Evolutionary conservation across 1,140 invertebrate genomes (phyloP).

Genomic region (Neotoxoptera formosana): DNA sequence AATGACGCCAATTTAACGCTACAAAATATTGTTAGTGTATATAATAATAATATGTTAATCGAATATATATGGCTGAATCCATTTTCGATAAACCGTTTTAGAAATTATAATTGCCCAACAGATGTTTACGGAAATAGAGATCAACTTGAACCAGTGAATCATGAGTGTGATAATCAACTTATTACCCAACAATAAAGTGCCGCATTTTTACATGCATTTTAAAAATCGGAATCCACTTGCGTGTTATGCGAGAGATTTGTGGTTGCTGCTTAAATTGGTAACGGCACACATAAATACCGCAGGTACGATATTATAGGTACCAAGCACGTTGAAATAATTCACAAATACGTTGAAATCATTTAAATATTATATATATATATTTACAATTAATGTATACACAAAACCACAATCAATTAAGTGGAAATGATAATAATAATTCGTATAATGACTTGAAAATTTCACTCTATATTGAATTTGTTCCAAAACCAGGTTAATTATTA

Average conservation of each 20-base stretch:
- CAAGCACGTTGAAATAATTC: background rate
- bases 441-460: background rate
- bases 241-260: background rate
- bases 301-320: background rate
- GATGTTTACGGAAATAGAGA: slow-evolving; percentile 4
- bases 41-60: slow-evolving; percentile 11
- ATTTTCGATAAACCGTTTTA: slow-evolving; percentile 25
- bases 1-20: background rate
- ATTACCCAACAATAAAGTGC: background rate
- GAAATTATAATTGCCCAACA: background rate
- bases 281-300: background rate
- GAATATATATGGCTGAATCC: background rate
- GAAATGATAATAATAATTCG: background rate
- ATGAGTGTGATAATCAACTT: background rate
- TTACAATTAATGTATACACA: background rate
- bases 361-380: background rate
- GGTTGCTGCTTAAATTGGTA: background rate
- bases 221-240: background rate
- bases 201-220: background rate
- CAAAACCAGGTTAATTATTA: background rate
- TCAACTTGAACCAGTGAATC: slow-evolving; percentile 1
- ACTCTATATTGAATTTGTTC: background rate
- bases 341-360: background rate
- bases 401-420: background rate
- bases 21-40: background rate